Evolutionary conservation across 2,797 vertebrate genomes (phyloP), one percentile per base, ranked within the genome.

Genomic region (Malurus splendens): DNA sequence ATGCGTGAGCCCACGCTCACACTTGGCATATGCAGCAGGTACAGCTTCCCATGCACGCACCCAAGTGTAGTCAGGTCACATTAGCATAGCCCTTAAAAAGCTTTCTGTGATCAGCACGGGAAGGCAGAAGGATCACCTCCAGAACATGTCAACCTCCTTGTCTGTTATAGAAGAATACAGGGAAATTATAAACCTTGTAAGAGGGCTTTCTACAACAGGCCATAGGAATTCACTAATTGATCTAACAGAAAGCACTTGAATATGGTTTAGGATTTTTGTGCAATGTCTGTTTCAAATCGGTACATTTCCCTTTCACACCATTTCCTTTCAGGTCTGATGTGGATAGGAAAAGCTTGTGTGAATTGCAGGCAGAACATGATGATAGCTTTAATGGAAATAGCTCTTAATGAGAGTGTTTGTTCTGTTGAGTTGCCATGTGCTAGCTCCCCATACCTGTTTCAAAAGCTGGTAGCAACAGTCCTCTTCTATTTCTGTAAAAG

Each of bases 361-460:
- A 94, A 92, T 93, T 91, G 56, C 87, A 94, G 91, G 62, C 87
- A 94, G 68, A 93, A 62, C n/a, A 71, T 76, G 82, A 90, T 87
- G 89, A 94, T 82, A 86, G 65, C 74, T 93, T 90, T 93, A 95
- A 91, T 92, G 71, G 87, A 89, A 93, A 92, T 89, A 87, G 83
- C 74, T 93, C 62, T 89, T 94, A 94, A 94, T 47, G 68, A 95
- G 67, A 70, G 45, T 83, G 62, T 93, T 93, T 12, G 3, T 95
- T 93, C 85, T 94, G 33, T 80, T 87, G 80, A 80, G 73, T 64
- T 81, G 61, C 64, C 48, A 44, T 19, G 61, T 90, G 75, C 85
- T 83, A 74, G 70, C n/a, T 94, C 60, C 45, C 64, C 55, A 42
- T 77, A 86, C 74, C 82, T 81, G 56, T 86, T 92, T 76, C 68